A percentile compares a stretch with the other conserved stretches of the same genome.
phyloP scores from a whole-genome alignment of 2,797 vertebrate genomes.

The Hephaestus fuliginosus region DNA sequence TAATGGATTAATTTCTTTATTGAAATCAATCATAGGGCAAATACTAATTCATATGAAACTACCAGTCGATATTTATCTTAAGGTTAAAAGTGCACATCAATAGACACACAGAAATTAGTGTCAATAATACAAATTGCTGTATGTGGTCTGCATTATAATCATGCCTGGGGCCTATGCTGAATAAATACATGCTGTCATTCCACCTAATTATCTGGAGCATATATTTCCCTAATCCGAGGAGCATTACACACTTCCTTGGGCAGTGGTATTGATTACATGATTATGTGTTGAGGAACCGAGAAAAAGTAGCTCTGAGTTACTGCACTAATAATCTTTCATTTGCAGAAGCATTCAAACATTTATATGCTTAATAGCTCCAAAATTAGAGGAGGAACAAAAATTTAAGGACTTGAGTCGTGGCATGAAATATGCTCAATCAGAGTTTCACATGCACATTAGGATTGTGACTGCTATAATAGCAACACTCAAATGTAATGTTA shows the following conservation, averaged over 20 bases:
- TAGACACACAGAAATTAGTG: conserved; percentile 69
- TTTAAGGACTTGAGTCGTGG: conserved; percentile 20
- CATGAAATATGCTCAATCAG: conserved; percentile 49
- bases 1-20: conserved; percentile 42
- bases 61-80: conserved; percentile 78
- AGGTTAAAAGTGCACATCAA: conserved; percentile 82
- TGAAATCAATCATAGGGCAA: conserved; percentile 68
- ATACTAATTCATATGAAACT: conserved; percentile 66
- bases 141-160: conserved; percentile 71
- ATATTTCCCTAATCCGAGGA: conserved; percentile 79
- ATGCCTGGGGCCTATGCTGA: conserved; percentile 55
- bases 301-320: conserved; percentile 76
- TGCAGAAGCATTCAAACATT: conserved; percentile 62
- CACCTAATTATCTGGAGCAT: conserved; percentile 78
- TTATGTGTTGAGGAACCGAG: conserved; percentile 69
- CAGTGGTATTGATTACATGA: conserved; percentile 79
- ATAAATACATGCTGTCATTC: conserved; percentile 80
- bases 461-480: conserved; percentile 37
- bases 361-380: conserved; percentile 57
- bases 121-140: conserved; percentile 74
- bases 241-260: conserved; percentile 75
- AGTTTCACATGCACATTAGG: conserved; percentile 41
- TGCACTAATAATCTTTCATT: conserved; percentile 74
- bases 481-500: conserved; percentile 37
- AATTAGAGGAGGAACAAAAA: conserved; percentile 53